These are phyloP conservation scores for Agrypnia vestita DNA, from an alignment of 1,140 invertebrate species.

Conservation along the genomic window DNA sequence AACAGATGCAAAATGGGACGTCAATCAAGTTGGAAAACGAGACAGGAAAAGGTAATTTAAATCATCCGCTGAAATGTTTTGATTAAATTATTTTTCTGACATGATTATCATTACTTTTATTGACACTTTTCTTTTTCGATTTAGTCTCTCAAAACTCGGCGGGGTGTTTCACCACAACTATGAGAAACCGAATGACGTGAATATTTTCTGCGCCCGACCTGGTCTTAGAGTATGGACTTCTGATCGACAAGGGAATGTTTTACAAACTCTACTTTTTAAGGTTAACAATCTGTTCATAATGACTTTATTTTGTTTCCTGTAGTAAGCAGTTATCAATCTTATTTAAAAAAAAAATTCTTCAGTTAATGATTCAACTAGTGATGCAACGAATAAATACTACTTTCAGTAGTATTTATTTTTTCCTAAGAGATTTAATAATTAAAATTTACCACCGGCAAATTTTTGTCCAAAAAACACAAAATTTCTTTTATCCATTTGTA, in stretches of 20 bases:
- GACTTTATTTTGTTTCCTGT: no score
- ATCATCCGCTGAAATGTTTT: background rate
- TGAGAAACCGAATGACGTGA: constrained; percentile 69
- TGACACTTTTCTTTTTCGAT: constrained; percentile 38
- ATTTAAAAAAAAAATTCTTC: no score
- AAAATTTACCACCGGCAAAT: no score
- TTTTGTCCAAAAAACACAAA: no score
- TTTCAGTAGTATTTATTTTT: no score
- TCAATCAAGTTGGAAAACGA: constrained; percentile 87
- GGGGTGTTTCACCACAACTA: constrained; percentile 77
- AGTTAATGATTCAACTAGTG: no score
- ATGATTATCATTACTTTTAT: no score
- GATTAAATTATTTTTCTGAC: no score
- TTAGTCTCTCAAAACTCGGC: constrained; percentile 79
- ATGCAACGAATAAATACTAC: no score
- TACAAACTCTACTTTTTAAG: constrained; percentile 90
- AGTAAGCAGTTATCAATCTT: no score
- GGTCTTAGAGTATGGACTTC: constrained; percentile 88
- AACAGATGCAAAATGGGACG: constrained; percentile 76
- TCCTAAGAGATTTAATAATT: no score
- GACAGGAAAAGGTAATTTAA: constrained; percentile 83
- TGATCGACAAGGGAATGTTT: constrained; percentile 82
- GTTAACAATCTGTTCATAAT: constrained; percentile 66
- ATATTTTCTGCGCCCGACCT: constrained; percentile 84
- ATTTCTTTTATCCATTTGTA: no score